phyloP scores from a whole-genome alignment of 1,140 invertebrate species.

The Philopotamus ludificatus region DNA sequence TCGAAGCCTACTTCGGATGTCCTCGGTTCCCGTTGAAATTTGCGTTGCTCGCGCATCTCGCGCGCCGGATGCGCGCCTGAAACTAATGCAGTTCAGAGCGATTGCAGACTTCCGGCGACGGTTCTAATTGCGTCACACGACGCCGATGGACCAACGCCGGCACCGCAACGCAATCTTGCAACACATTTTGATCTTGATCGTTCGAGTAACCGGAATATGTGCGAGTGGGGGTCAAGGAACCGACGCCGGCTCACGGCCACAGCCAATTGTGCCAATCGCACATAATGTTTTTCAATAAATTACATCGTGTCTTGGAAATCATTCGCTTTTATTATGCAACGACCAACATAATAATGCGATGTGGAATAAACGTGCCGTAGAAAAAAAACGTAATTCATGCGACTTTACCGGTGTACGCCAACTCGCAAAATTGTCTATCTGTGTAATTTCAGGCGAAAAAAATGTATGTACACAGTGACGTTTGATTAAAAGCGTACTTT shows the following conservation, averaged over 20 bases:
- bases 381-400: neutral
- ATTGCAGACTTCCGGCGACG: neutral
- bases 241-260: slow-evolving; percentile 15
- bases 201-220: slow-evolving; percentile 30
- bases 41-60: neutral
- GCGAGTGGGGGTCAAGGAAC: slow-evolving; percentile 30
- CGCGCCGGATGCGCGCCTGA: neutral
- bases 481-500: neutral
- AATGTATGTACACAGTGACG: neutral
- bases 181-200: slow-evolving; percentile 29
- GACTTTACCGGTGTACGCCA: neutral
- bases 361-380: no score
- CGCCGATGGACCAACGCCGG: neutral
- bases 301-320: neutral
- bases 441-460: neutral
- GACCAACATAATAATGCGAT: no score
- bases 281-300: neutral
- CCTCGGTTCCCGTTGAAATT: no score
- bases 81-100: neutral
- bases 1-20: no score
- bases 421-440: neutral
- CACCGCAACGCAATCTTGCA: slow-evolving; percentile 15
- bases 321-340: neutral
- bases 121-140: neutral
- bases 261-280: neutral